These are phyloP conservation scores for Dendrocincla fuliginosa DNA, from an alignment of 2,797 vertebrate species.

Conservation along the genomic window DNA sequence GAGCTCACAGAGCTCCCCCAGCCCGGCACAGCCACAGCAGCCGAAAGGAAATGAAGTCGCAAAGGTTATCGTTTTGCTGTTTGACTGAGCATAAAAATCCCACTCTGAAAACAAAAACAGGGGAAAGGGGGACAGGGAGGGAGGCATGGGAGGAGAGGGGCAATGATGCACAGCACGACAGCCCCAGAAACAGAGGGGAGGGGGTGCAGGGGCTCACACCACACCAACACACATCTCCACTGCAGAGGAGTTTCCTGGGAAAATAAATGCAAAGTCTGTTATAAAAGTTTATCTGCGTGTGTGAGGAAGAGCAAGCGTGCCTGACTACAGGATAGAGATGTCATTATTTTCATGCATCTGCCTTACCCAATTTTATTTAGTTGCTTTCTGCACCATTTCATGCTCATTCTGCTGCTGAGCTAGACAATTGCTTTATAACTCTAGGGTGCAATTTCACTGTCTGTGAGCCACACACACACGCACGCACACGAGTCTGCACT, in stretches of 20 bases:
- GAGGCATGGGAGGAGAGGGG: accelerated
- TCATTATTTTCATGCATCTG: conserved; percentile 58
- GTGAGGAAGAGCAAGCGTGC: not conserved
- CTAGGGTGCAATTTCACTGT: conserved; percentile 75
- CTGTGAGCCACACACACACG: conserved; percentile 63
- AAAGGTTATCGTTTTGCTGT: conserved; percentile 1
- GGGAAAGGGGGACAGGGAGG: not conserved
- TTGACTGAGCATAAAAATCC: conserved; percentile 5
- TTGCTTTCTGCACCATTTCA: conserved; percentile 79
- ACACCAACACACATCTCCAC: not conserved
- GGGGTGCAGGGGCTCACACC: not conserved
- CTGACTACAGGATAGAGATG: conserved; percentile 9
- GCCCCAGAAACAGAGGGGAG: accelerated
- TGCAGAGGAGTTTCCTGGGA: not conserved
- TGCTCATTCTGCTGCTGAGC: conserved; percentile 74
- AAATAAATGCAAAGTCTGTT: conserved; percentile 25
- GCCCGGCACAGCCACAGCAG: not conserved
- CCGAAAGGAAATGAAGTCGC: not conserved
- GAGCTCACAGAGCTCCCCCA: not conserved
- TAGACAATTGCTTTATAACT: conserved; percentile 77
- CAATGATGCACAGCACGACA: accelerated
- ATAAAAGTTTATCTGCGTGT: conserved; percentile 41
- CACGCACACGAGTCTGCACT: conserved; percentile 9
- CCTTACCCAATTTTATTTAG: conserved; percentile 63
- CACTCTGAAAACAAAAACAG: not conserved